Conservation (phyloP, 2,113 vertebrate genomes). For the Dasyprocta punctata region DNA sequence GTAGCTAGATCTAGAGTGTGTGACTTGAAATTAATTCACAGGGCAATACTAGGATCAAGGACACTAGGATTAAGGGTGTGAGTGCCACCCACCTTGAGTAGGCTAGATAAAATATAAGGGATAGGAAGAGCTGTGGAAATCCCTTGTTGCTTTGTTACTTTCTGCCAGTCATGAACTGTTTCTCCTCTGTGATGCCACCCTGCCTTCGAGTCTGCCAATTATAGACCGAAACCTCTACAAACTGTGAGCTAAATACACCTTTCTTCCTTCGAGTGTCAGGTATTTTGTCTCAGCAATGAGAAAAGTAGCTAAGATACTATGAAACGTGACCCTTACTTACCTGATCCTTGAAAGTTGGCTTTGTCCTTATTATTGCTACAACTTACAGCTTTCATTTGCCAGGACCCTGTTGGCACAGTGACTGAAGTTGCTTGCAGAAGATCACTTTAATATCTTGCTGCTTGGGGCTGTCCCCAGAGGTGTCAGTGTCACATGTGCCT, state of each 20-base stretch:
- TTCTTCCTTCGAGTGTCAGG: background rate
- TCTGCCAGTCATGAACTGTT: background rate
- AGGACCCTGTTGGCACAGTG: accelerated
- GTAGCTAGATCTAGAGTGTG: background rate
- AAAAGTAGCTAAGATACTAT: background rate
- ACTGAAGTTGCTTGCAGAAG: no score
- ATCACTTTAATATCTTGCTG: background rate
- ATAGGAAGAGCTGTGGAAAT: background rate
- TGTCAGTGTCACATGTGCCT: background rate
- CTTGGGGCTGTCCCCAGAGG: background rate
- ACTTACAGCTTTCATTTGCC: accelerated
- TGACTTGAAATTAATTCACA: background rate
- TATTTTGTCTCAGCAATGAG: background rate
- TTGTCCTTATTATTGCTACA: no score
- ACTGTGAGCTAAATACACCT: background rate
- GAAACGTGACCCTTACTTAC: accelerated
- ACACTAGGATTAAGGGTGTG: background rate
- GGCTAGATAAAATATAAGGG: background rate
- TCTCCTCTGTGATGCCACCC: background rate
- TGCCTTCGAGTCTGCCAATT: background rate
- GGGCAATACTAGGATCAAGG: background rate
- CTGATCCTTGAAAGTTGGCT: background rate
- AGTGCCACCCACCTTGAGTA: background rate
- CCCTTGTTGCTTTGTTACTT: background rate
- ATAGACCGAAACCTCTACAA: background rate